These are phyloP conservation scores for Apostichopus parvimensis DNA, from an alignment of 35 echinoderm and acorn worm species.

Conservation along the genomic window DNA sequence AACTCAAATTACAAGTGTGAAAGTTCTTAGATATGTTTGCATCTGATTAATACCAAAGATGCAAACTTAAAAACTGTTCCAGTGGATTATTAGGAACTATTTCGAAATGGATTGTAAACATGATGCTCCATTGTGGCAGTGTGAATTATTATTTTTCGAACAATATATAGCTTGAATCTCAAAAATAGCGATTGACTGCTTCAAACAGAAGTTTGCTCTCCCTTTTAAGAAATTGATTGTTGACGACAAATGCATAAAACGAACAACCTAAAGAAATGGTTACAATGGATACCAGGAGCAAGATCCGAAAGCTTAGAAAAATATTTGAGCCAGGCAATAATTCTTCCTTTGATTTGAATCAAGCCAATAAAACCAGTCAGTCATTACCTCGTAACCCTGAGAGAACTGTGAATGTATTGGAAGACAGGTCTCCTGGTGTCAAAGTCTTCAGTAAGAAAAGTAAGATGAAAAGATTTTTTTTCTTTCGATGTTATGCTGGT, in stretches of 20 bases:
- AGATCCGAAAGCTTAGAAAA: neutral
- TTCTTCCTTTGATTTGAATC: neutral
- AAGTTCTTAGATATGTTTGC: too few relatives aligned
- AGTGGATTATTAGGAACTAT: too few relatives aligned
- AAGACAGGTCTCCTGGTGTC: neutral
- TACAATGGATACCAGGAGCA: constrained; percentile 26
- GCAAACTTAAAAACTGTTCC: too few relatives aligned
- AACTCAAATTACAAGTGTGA: too few relatives aligned
- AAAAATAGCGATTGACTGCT: too few relatives aligned
- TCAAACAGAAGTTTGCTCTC: too few relatives aligned
- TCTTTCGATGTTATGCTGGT: neutral
- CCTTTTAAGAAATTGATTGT: neutral
- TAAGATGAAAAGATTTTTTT: neutral
- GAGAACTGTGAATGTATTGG: neutral
- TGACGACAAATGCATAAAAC: neutral
- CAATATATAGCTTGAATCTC: too few relatives aligned
- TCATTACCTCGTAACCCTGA: neutral
- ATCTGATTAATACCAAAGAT: too few relatives aligned
- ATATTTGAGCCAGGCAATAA: constrained; percentile 9
- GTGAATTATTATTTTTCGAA: too few relatives aligned
- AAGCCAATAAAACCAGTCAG: neutral
- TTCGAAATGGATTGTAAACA: too few relatives aligned
- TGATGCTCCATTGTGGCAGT: too few relatives aligned
- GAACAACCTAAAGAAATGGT: constrained; percentile 14
- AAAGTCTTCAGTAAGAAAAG: neutral